Evolutionary conservation across 2,113 vertebrate species (phyloP).

Genomic region (Stegostoma tigrinum): DNA sequence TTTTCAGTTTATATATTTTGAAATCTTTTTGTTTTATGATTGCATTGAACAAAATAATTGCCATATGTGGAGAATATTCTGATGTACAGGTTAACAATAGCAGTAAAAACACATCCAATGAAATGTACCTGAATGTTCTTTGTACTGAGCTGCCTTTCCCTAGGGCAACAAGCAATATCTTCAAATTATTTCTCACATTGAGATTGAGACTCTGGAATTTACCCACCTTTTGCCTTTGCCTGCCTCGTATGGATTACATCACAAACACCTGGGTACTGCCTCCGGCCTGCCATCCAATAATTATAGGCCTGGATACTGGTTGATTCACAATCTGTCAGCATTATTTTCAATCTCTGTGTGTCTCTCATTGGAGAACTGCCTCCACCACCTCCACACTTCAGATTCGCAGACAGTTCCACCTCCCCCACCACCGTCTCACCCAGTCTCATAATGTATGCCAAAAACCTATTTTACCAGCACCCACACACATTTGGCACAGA

Average conservation of each 20-base stretch:
- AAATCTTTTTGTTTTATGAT: neutral
- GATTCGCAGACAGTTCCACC: neutral
- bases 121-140: neutral
- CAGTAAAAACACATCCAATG: neutral
- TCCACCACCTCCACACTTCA: slow-evolving; percentile 36
- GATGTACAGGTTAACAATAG: neutral
- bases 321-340: slow-evolving; percentile 56
- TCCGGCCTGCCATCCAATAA: slow-evolving; percentile 51
- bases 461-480: neutral
- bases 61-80: too few relatives aligned
- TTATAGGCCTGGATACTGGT: slow-evolving; percentile 52
- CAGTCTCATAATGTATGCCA: neutral
- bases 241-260: slow-evolving; percentile 50
- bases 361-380: slow-evolving; percentile 42
- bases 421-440: neutral
- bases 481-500: neutral
- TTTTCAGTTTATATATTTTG: neutral
- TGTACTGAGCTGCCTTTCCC: slow-evolving; percentile 13
- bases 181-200: slow-evolving; percentile 23
- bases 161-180: slow-evolving; percentile 1
- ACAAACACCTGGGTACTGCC: slow-evolving; percentile 59
- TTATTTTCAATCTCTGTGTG: slow-evolving; percentile 44
- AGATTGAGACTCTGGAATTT: slow-evolving; percentile 41
- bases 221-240: slow-evolving; percentile 53
- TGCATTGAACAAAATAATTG: neutral